Evolutionary conservation across 1,140 invertebrate genomes (phyloP).

Genomic region (Danaus melanippus): DNA sequence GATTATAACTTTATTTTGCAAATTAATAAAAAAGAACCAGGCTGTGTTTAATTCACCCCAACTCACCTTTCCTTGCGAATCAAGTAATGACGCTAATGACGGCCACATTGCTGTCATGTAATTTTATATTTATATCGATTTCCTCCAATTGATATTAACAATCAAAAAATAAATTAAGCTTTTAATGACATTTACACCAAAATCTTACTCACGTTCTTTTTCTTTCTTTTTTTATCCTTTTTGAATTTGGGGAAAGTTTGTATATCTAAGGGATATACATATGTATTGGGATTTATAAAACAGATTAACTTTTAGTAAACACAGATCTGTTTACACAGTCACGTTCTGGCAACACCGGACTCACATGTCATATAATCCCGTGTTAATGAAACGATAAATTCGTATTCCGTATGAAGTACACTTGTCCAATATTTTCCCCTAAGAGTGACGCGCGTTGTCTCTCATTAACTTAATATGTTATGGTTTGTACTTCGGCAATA

Average conservation of each 20-base stretch:
- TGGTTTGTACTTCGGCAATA: conserved; percentile 55
- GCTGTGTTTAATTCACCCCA: conserved; percentile 42
- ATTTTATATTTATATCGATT: no score
- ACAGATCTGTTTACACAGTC: no score
- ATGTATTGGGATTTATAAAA: background rate
- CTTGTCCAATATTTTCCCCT: conserved; percentile 37
- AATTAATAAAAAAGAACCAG: conserved; percentile 65
- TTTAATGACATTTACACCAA: no score
- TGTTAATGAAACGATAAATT: conserved; percentile 68
- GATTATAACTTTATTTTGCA: conserved; percentile 70
- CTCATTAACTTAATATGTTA: conserved; percentile 69
- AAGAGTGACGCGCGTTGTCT: conserved; percentile 49
- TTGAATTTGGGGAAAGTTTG: conserved; percentile 5
- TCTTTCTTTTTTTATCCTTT: conserved; percentile 11
- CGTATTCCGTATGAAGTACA: conserved; percentile 47
- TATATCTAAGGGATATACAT: background rate
- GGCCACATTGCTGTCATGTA: background rate
- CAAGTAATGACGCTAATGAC: conserved; percentile 24
- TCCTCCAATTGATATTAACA: no score
- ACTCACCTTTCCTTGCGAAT: conserved; percentile 19
- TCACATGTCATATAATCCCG: conserved; percentile 44
- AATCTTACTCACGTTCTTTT: background rate
- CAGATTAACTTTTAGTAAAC: background rate
- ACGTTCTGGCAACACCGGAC: conserved; percentile 8
- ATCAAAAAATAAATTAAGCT: no score